Percentiles rank a stretch among this genome's conserved stretches.
Conservation (phyloP, 2,888 invertebrate species). For the Megaustenia siamemsis region DNA sequence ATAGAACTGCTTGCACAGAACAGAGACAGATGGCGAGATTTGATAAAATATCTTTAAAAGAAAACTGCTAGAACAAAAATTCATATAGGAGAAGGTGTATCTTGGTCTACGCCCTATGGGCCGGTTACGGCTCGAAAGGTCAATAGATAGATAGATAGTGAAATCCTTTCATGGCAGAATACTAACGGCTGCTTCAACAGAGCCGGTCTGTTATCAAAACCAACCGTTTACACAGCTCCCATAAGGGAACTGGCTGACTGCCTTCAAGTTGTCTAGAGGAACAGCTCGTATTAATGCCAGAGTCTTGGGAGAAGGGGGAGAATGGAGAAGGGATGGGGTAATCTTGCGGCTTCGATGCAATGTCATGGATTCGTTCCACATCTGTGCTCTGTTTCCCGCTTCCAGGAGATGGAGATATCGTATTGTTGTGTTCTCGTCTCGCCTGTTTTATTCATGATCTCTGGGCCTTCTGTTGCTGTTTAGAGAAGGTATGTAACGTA, state of each 20-base stretch:
- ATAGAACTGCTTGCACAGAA: too few species aligned
- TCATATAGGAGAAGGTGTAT: too few species aligned
- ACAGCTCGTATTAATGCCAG: neutral
- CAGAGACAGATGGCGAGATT: too few species aligned
- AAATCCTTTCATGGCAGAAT: too few species aligned
- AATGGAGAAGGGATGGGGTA: neutral
- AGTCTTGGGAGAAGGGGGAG: neutral
- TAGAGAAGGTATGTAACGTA: neutral
- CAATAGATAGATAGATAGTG: too few species aligned
- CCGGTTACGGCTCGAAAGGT: too few species aligned
- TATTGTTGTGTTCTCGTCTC: neutral
- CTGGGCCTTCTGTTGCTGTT: neutral
- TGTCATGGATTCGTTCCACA: slow-evolving; percentile 22
- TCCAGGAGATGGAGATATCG: too few species aligned
- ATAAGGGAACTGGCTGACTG: neutral
- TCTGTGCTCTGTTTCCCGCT: neutral
- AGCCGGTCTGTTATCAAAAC: neutral
- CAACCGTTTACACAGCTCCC: neutral
- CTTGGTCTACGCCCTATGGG: too few species aligned
- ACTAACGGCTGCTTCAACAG: neutral
- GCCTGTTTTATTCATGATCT: slow-evolving; percentile 14
- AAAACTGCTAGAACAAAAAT: too few species aligned
- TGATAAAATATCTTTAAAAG: too few species aligned
- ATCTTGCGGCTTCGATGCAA: neutral
- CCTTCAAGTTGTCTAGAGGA: neutral